These are phyloP conservation scores for Colostygia pectinataria DNA, from an alignment of 2,888 invertebrate genomes.

Conservation along the genomic window DNA sequence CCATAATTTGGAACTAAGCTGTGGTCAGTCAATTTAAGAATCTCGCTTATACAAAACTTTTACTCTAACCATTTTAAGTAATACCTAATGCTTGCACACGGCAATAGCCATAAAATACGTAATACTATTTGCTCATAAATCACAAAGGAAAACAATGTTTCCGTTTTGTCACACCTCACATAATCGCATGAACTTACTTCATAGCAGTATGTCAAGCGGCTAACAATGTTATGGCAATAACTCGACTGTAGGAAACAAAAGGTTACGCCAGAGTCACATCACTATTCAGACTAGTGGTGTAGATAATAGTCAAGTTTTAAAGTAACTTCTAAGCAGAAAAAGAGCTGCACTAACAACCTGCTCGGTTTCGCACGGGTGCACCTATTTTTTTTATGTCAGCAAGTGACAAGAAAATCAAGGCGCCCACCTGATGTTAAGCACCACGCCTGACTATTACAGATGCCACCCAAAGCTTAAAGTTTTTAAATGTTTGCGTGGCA, in stretches of 20 bases:
- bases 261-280: conserved; percentile 21
- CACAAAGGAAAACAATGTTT: conserved; percentile 23
- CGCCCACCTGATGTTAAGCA: no score
- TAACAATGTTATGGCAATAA: conserved; percentile 27
- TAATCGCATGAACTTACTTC: conserved; percentile 25
- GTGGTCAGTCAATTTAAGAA: no score
- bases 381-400: no score
- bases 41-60: no score
- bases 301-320: background rate
- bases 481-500: no score
- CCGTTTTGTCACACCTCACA: conserved; percentile 30
- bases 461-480: no score
- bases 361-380: no score
- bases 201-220: conserved; percentile 15
- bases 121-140: conserved; percentile 21
- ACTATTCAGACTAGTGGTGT: conserved; percentile 14
- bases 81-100: background rate
- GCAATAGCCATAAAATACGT: conserved; percentile 14
- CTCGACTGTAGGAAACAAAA: conserved; percentile 25
- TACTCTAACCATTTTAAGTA: background rate
- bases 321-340: no score
- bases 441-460: no score
- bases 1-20: no score
- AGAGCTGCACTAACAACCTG: no score
- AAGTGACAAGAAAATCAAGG: no score